Conservation (phyloP, 1,140 invertebrate genomes). For the Probaryconus sp. region DNA sequence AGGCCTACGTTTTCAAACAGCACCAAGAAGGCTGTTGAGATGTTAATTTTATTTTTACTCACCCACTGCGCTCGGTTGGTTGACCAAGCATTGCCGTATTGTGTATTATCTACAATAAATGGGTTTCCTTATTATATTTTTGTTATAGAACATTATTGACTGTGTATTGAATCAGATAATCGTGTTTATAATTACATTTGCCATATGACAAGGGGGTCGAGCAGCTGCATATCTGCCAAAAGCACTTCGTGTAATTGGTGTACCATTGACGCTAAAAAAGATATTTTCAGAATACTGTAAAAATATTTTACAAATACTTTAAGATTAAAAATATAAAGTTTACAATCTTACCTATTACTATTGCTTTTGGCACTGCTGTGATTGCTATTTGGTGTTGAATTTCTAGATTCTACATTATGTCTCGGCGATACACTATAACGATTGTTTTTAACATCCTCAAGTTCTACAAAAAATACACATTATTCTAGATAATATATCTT, state of each 20-base stretch:
- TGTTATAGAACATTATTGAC: background rate
- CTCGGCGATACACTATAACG: slow-evolving; percentile 66
- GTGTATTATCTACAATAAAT: slow-evolving; percentile 76
- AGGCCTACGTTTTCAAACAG: slow-evolving; percentile 26
- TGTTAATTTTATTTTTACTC: slow-evolving; percentile 46
- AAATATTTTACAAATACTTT: slow-evolving; percentile 1
- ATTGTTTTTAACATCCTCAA: slow-evolving; percentile 64
- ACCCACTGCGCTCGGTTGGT: slow-evolving; percentile 72
- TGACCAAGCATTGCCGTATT: slow-evolving; percentile 73
- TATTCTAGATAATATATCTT: background rate
- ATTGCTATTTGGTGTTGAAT: slow-evolving; percentile 56
- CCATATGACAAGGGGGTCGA: slow-evolving; percentile 82
- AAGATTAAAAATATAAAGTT: slow-evolving; percentile 2
- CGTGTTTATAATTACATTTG: slow-evolving; percentile 77
- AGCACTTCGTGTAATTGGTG: slow-evolving; percentile 65
- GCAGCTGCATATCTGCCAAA: slow-evolving; percentile 81
- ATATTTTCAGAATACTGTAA: background rate
- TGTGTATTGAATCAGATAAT: background rate
- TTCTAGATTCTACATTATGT: slow-evolving; percentile 48
- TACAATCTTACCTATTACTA: slow-evolving; percentile 36
- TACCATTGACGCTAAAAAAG: slow-evolving; percentile 68
- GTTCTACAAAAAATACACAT: slow-evolving; percentile 60
- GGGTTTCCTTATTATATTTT: slow-evolving; percentile 3
- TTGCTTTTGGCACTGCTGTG: slow-evolving; percentile 57
- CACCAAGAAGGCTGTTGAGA: slow-evolving; percentile 1